phyloP scores from a whole-genome alignment of 2,797 vertebrate species.

The Sebastes alutus region DNA sequence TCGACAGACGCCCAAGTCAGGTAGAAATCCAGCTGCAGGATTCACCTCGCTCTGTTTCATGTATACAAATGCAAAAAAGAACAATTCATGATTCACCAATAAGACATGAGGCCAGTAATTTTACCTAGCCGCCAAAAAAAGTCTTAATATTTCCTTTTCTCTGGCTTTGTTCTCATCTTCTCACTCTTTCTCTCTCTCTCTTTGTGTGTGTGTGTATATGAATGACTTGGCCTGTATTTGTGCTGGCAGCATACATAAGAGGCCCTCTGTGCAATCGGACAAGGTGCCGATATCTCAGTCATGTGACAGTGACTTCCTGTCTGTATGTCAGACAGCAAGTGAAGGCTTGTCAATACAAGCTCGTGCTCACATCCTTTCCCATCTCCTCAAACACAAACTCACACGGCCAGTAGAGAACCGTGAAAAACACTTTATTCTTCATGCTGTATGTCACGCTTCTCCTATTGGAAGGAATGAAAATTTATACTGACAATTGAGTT shows the following conservation, averaged over 20 bases:
- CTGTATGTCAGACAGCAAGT: slow-evolving; percentile 71
- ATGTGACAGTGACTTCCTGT: slow-evolving; percentile 85
- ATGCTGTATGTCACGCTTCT: neutral
- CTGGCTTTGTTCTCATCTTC: slow-evolving; percentile 14
- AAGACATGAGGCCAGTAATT: neutral
- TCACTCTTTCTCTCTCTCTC: neutral
- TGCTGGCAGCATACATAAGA: slow-evolving; percentile 80
- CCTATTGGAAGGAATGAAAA: neutral
- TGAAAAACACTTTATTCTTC: neutral
- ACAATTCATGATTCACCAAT: neutral
- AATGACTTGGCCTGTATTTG: slow-evolving; percentile 66
- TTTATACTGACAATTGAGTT: neutral
- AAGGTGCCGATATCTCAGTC: slow-evolving; percentile 83
- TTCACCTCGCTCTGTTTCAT: slow-evolving; percentile 15
- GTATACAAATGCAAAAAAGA: slow-evolving; percentile 6
- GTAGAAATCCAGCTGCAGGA: slow-evolving; percentile 34
- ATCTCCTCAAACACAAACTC: slow-evolving; percentile 71
- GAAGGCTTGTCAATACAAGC: slow-evolving; percentile 82
- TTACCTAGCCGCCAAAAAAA: neutral
- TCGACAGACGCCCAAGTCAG: slow-evolving; percentile 51
- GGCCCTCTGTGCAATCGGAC: slow-evolving; percentile 75
- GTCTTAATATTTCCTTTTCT: neutral
- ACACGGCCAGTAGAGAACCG: slow-evolving; percentile 1
- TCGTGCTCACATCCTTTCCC: slow-evolving; percentile 72
- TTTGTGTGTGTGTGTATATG: slow-evolving; percentile 32